Base-by-base conservation (phyloP, 2,113 vertebrate genomes). In the Gallinago paraguaiae region DNA sequence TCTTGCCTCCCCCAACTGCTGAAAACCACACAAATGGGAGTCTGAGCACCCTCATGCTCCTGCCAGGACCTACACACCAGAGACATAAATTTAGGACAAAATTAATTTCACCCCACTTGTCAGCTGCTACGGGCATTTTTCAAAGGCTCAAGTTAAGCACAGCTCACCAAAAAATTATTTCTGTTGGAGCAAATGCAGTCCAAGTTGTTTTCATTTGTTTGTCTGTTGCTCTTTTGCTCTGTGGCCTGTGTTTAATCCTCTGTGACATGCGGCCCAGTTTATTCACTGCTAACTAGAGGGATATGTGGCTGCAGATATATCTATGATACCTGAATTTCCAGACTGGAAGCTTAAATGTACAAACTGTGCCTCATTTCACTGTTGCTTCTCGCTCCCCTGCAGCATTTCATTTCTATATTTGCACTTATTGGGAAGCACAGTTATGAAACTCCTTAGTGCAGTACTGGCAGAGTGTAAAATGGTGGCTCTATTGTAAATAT, bases 221-320 rank as follows among this genome's bases (percentile, higher is more conserved):
- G 87, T 65, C 63, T 41, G 59, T 65, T 83, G 67, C 45, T 94
- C 45, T 90, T 93, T 77, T 76, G 75, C 0, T 12, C 88, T 5
- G 0, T 41, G 70, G 67, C 31, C 67, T 93, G 79, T 86, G 12
- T 54, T 80, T 93, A 94, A 94, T 94, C 37, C 67, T 82, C 54
- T 74, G 51, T 88, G 94, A 96, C 91, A 64, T 5, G 60, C 76
- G 88, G 76, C 83, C 91, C 51, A 83, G 24, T 94, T 95, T 93
- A 84, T 51, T 70, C 72, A 4, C 33, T 25, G 51, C 69, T 96
- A 94, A 94, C 13, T 13, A 91, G 82, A 50, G 23, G 23, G 18
- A 41, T 41, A 28, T 20, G 17, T 6, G 24, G 39, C 39, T 45
- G 71, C 0, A 0, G 24, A 31, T 53, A 22, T 2, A 35, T 37